Percentiles rank a stretch among this genome's conserved stretches.
Conservation (phyloP, 2,888 invertebrate species). For the Hylaea fasciaria region DNA sequence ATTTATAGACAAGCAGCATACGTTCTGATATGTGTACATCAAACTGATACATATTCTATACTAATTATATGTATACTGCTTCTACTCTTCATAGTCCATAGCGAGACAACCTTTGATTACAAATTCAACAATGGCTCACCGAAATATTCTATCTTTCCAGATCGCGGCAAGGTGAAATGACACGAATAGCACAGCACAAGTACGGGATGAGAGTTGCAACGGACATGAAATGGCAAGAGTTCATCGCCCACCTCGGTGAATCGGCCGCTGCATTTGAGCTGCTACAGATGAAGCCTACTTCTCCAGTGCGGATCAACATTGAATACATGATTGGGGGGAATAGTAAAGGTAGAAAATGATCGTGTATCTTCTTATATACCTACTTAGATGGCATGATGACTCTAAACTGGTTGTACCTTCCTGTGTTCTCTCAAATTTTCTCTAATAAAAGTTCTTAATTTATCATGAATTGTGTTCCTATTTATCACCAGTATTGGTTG, state of each 20-base stretch:
- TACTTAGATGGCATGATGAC: not conserved
- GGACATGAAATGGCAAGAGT: constrained; percentile 78
- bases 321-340: constrained; percentile 72
- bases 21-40: too few relatives aligned
- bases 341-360: constrained; percentile 76
- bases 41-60: too few relatives aligned
- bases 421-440: too few relatives aligned
- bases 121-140: too few relatives aligned
- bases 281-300: constrained; percentile 87
- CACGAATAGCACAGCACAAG: constrained; percentile 88
- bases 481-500: too few relatives aligned
- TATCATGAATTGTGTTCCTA: too few relatives aligned
- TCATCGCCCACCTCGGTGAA: constrained; percentile 86
- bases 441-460: too few relatives aligned
- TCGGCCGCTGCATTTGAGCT: constrained; percentile 89
- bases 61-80: too few relatives aligned
- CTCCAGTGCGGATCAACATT: constrained; percentile 83
- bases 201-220: constrained; percentile 84
- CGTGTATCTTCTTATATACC: not conserved
- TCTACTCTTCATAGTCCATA: too few relatives aligned
- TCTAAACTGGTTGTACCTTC: too few relatives aligned
- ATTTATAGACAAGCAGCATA: too few relatives aligned
- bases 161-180: constrained; percentile 86
- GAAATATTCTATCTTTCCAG: constrained; percentile 62
- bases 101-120: too few relatives aligned